Evolutionary conservation across 2,888 invertebrate genomes (phyloP).

Genomic region (Caenorhabditis doughertyi): DNA sequence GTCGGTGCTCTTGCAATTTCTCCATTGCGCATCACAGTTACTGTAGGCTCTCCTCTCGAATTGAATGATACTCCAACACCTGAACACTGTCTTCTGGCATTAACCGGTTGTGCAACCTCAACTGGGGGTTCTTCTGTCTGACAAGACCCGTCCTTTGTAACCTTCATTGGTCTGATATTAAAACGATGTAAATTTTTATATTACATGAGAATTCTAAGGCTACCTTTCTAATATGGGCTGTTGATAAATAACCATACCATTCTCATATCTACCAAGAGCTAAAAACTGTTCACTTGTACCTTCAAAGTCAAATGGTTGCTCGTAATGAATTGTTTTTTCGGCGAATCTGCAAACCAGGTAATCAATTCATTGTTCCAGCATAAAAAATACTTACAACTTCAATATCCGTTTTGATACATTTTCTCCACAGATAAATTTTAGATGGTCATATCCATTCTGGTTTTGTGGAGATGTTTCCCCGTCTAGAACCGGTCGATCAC

Average conservation of each 20-base stretch:
- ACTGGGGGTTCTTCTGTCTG: not conserved
- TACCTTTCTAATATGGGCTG: not conserved
- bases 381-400: constrained; percentile 9
- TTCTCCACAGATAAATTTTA: constrained; percentile 1
- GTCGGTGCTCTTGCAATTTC: not conserved
- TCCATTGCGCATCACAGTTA: not conserved
- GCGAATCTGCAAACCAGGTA: not conserved
- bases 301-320: not conserved
- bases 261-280: not conserved
- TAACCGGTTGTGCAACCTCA: too few relatives aligned
- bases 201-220: not conserved
- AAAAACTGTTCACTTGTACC: constrained; percentile 2
- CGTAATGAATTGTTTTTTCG: not conserved
- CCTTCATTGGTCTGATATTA: not conserved
- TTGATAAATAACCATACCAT: not conserved
- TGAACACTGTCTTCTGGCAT: not conserved
- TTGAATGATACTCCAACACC: constrained; percentile 1
- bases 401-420: not conserved
- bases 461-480: not conserved
- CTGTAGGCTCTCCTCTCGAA: not conserved
- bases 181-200: not conserved
- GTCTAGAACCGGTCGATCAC: not conserved
- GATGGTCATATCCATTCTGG: not conserved
- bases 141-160: not conserved
- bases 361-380: too few relatives aligned